These are phyloP conservation scores for Raja brachyura DNA, from an alignment of 2,113 vertebrate species.

Conservation along the genomic window DNA sequence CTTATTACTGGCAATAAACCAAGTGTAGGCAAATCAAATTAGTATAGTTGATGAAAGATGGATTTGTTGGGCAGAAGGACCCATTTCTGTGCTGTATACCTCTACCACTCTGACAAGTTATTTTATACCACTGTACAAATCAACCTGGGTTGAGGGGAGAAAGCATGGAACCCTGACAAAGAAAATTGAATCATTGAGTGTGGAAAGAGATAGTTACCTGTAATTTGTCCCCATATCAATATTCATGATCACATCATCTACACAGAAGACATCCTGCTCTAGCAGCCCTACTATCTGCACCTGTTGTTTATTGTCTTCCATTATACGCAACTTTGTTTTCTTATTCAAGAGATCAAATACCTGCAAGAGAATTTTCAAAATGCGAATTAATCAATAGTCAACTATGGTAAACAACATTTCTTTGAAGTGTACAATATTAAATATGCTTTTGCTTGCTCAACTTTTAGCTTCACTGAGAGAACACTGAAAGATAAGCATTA, in stretches of 20 bases:
- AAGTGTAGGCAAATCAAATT: neutral
- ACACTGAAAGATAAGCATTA: neutral
- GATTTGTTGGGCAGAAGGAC: too few relatives aligned
- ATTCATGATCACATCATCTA: conserved; percentile 83
- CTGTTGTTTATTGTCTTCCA: conserved; percentile 89
- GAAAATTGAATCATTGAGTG: neutral
- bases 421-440: neutral
- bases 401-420: neutral
- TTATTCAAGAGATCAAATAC: conserved; percentile 93
- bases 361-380: conserved; percentile 48
- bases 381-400: neutral
- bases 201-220: conserved; percentile 62
- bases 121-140: too few relatives aligned
- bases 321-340: conserved; percentile 80
- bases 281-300: conserved; percentile 88
- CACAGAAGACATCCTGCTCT: conserved; percentile 66
- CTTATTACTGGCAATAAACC: neutral
- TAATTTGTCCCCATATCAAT: conserved; percentile 78
- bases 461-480: neutral
- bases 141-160: neutral
- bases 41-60: too few relatives aligned
- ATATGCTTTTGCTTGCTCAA: neutral
- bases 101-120: too few relatives aligned
- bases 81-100: too few relatives aligned
- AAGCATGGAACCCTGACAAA: neutral